These are phyloP conservation scores for Catostomus latipinnis DNA, from an alignment of 2,797 vertebrate species.

Conservation along the genomic window DNA sequence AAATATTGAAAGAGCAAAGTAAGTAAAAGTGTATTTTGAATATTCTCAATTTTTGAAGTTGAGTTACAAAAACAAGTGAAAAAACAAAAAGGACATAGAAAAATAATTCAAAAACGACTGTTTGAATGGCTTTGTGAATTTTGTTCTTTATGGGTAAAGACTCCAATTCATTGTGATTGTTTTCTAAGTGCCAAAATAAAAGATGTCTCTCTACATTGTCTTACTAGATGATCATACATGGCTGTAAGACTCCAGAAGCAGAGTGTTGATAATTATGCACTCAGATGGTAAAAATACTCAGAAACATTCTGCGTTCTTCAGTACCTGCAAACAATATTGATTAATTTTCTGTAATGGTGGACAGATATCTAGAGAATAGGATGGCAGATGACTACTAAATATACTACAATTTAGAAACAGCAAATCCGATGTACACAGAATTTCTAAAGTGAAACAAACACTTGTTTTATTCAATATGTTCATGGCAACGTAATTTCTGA, in stretches of 20 bases:
- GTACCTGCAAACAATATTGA: constrained; percentile 49
- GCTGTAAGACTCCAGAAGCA: constrained; percentile 57
- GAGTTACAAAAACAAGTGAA: constrained; percentile 88
- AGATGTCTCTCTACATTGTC: constrained; percentile 84
- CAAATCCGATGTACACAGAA: too few relatives aligned
- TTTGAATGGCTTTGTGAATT: constrained; percentile 99
- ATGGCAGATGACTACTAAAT: too few relatives aligned
- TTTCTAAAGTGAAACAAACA: too few relatives aligned
- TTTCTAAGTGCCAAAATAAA: constrained; percentile 94
- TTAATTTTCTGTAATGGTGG: too few relatives aligned
- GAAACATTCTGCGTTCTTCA: constrained; percentile 9
- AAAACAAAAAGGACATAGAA: constrained; percentile 73
- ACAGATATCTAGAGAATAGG: too few relatives aligned
- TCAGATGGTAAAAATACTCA: constrained; percentile 24
- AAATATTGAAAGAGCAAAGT: constrained; percentile 97
- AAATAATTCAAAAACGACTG: constrained; percentile 80
- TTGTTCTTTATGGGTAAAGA: constrained; percentile 98
- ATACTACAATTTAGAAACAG: too few relatives aligned
- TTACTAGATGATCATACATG: constrained; percentile 68
- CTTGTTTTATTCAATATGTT: too few relatives aligned
- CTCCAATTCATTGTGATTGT: constrained; percentile 94
- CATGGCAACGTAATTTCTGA: too few relatives aligned
- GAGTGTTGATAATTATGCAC: constrained; percentile 67
- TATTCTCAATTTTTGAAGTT: constrained; percentile 99
- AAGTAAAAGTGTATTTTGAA: constrained; percentile 99